Conservation (phyloP, 2,113 vertebrate species). For the Calyptommatus sinebrachiatus region DNA sequence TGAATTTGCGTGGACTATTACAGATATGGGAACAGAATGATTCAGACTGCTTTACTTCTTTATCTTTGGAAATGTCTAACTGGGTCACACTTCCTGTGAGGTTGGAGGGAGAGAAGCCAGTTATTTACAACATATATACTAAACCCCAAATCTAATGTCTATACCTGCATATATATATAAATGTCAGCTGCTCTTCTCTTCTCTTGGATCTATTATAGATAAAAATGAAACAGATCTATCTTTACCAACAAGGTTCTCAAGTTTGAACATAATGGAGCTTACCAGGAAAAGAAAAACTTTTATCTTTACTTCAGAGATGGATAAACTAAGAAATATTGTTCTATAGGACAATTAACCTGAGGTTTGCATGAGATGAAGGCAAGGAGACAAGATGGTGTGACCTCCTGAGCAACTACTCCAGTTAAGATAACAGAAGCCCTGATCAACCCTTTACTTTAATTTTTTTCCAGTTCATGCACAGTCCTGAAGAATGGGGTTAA, state of each 20-base stretch:
- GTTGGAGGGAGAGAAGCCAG: not conserved
- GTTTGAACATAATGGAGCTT: not conserved
- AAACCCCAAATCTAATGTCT: not conserved
- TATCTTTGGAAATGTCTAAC: not conserved
- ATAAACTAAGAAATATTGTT: not conserved
- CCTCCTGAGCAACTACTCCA: not conserved
- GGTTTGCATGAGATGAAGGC: not conserved
- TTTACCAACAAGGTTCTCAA: slow-evolving; percentile 7
- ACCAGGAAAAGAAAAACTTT: not conserved
- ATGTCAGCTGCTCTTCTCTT: not conserved
- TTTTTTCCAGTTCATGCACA: no score
- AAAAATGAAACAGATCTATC: not conserved
- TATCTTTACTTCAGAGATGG: not conserved
- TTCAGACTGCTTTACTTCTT: not conserved
- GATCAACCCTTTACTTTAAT: no score
- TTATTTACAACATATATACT: not conserved
- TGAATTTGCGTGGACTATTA: slow-evolving; percentile 1
- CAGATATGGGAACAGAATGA: not conserved
- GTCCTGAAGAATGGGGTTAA: no score
- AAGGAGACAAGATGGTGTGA: not conserved
- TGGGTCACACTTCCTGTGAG: not conserved
- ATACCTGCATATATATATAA: slow-evolving; percentile 12
- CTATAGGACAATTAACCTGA: not conserved
- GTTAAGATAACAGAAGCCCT: not conserved
- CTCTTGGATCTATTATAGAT: not conserved